Conservation (phyloP, 1,140 invertebrate genomes). For the Idris sp. region DNA sequence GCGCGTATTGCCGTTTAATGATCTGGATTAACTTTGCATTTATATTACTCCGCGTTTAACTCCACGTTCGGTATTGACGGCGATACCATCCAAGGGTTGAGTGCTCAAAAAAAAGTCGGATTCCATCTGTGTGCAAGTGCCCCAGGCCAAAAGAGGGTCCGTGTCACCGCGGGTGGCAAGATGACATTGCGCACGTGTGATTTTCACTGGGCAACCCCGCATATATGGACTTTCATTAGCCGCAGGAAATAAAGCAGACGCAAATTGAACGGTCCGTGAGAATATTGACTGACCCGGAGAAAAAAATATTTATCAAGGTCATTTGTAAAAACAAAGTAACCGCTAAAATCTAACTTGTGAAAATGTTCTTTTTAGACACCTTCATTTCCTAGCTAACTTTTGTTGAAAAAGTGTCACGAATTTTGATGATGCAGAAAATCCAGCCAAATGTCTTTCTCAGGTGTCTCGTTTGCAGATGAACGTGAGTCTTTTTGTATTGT, state of each 20-base stretch:
- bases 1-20: conserved; percentile 52
- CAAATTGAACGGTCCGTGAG: conserved; percentile 58
- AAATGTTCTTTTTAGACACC: no score
- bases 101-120: conserved; percentile 45
- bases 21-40: conserved; percentile 48
- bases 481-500: conserved; percentile 31
- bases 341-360: no score
- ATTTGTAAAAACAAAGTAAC: no score
- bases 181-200: conserved; percentile 63
- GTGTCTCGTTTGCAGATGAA: conserved; percentile 37
- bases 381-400: no score
- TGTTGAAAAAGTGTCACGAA: conserved; percentile 38
- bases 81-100: no score
- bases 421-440: conserved; percentile 42
- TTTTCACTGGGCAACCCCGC: conserved; percentile 54
- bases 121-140: conserved; percentile 45
- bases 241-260: conserved; percentile 67
- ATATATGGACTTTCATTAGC: conserved; percentile 69
- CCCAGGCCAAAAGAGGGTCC: no score
- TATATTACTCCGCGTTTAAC: conserved; percentile 34
- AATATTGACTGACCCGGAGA: no score
- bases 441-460: conserved; percentile 36
- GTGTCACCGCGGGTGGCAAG: conserved; percentile 45
- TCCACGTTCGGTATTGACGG: conserved; percentile 20
- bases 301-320: no score